Evolutionary conservation across 2,113 vertebrate species (phyloP), one percentile per base, ranked within the genome.

Genomic region (Hippocampus zosterae): DNA sequence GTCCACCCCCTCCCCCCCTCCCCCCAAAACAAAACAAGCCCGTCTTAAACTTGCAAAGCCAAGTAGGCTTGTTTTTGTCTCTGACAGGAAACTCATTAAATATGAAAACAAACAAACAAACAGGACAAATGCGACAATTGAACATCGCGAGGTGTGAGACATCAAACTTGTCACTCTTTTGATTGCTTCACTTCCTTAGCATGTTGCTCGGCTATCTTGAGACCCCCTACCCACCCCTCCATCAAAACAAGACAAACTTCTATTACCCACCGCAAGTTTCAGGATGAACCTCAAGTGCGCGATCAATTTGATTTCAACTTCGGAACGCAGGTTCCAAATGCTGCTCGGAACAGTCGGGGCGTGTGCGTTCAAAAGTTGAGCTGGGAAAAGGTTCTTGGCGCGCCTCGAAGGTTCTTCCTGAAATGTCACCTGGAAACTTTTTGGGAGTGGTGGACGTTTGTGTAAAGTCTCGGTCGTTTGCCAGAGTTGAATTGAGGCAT

Each of bases 61-160:
- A 73, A 77, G 77, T 65, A 67, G 69, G 65, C 73, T 72, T 76
- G 73, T 71, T 82, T 67, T 81, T 65, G 81, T 75, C 75, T 80
- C 68, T 68, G 69, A 85, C 84, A 81, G 74, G 84, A 88, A 74
- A 37, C 33, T 33, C 33, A 37, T 37, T 37, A 37, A 37, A 37
- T 37, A 7, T 33, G 75, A 75, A 87, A 81, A 81, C 88, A 87
- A 64, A 81, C 27, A 29, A 71, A 85, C 2, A 12, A n/a, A 62
- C 4, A 55, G 75, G 81, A 89, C 80, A 81, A 82, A 84, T 81
- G 87, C 80, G 74, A 90, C 83, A 78, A 76, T 74, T 85, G 80
- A 83, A 90, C 80, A 85, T 79, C 79, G 86, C 77, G 93, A 92
- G 93, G 91, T 91, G 94, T 90, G 53, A 23, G 53, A 55, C 53